Evolutionary conservation across 2,888 invertebrate genomes (phyloP), one percentile per base, ranked within the genome.

Genomic region (Xestia ashworthii): DNA sequence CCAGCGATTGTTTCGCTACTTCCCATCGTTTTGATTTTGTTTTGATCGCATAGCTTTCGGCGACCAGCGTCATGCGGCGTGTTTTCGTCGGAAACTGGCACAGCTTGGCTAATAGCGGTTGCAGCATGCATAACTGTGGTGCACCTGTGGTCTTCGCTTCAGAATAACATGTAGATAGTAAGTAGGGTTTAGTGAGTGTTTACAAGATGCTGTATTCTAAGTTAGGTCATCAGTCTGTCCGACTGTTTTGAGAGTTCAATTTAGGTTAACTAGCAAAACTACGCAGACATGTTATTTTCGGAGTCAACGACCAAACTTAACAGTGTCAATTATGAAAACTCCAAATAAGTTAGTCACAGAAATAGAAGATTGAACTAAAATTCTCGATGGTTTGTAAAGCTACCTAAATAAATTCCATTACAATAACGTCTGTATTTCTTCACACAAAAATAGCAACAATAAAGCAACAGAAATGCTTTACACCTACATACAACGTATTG

Each of bases 11-110:
- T 84, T 85, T 81, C 44, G 83, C 60, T 74, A 82, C 80, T 84
- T 86, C 87, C 78, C 77, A 84, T 83, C 70, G 74, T 71, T 85
- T 87, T 86, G 76, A 82, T 89, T 89, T 86, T 89, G 85, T 86
- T 89, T 83, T 83, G 85, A 89, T 87, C 78, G 79, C 86, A 76
- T 85, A 73, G 74, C 83, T 81, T 71, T 83, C 58, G 41, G 64
- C 66, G 77, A 66, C 67, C 38, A 64, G 48, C 80, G 48, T 78
- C 71, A 83, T 76, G 53, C n/a, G 22, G 67, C 46, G 71, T 66
- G 71, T 66, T 82, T 71, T 71, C 25, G 41, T 85, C 14, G 14
- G 48, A 46, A 60, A 71, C 65, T 77, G 60, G 71, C 50, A n/a
- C 70, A 72, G 48, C 67, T 66, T 58, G 38, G 48, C 73, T 58